Percentiles rank a stretch among this genome's conserved stretches.
phyloP scores from a whole-genome alignment of 2,113 vertebrate species.

The Crotophaga sulcirostris region DNA sequence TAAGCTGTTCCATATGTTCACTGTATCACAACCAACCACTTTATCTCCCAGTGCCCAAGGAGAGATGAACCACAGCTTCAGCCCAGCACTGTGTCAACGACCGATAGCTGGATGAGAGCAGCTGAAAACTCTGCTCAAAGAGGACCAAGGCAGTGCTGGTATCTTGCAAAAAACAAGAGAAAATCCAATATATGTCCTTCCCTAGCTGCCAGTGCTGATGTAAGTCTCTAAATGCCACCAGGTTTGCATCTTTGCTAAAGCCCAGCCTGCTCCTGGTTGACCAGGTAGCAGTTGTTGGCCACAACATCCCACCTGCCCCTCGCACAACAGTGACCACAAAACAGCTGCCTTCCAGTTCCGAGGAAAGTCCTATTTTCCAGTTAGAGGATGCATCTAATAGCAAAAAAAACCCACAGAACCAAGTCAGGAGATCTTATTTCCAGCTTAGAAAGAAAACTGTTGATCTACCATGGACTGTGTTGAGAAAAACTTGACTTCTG shows the following conservation, averaged over 20 bases:
- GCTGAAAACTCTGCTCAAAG: neutral
- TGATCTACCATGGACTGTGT: neutral
- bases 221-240: neutral
- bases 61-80: neutral
- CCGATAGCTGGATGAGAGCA: neutral
- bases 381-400: neutral
- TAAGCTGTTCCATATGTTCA: neutral
- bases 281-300: neutral
- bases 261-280: neutral
- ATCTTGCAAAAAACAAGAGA: neutral
- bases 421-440: neutral
- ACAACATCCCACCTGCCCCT: neutral
- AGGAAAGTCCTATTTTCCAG: neutral
- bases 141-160: neutral
- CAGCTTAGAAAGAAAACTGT: neutral
- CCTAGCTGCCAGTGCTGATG: neutral
- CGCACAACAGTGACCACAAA: fast-evolving
- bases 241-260: neutral
- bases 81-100: fast-evolving
- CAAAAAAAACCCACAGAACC: neutral
- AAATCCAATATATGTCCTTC: neutral
- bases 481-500: neutral
- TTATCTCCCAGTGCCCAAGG: neutral
- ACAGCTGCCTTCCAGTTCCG: neutral
- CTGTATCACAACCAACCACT: neutral